Percentiles rank a stretch among this genome's conserved stretches.
Evolutionary conservation across 2,888 invertebrate genomes (phyloP).

Genomic region (Stegophylla sp.): DNA sequence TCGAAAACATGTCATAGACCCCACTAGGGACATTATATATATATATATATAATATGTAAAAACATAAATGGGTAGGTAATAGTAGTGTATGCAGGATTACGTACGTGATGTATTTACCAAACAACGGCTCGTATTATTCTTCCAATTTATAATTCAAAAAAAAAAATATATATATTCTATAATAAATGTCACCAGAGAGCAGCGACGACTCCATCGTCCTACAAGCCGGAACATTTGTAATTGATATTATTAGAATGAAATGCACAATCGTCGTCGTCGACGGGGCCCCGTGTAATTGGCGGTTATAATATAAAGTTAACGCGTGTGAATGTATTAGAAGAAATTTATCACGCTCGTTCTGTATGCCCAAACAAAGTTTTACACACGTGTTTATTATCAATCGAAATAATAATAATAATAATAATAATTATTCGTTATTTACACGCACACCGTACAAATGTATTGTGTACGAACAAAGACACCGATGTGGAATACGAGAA

Average conservation of each 20-base stretch:
- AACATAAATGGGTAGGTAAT: no score
- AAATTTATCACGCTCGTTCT: conserved; percentile 29
- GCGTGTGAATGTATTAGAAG: background rate
- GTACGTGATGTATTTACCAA: background rate
- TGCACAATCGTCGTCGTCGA: conserved; percentile 35
- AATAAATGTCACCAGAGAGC: conserved; percentile 24
- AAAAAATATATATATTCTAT: no score
- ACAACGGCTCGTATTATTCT: conserved; percentile 7
- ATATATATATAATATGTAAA: no score
- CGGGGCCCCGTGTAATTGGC: conserved; percentile 45
- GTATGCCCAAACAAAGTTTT: background rate
- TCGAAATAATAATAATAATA: conserved; percentile 7
- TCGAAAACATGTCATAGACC: no score
- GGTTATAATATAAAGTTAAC: conserved; percentile 47
- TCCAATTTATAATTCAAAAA: conserved; percentile 2
- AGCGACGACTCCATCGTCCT: background rate
- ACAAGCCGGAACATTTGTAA: no score
- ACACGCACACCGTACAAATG: background rate
- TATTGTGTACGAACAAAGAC: background rate
- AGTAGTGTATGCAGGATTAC: background rate
- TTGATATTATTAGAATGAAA: conserved; percentile 44
- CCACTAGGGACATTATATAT: no score
- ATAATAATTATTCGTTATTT: conserved; percentile 20
- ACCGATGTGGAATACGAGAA: background rate
- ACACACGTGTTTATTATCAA: conserved; percentile 11